These are phyloP conservation scores for Margarornis squamiger DNA, from an alignment of 2,797 vertebrate genomes.

Conservation along the genomic window DNA sequence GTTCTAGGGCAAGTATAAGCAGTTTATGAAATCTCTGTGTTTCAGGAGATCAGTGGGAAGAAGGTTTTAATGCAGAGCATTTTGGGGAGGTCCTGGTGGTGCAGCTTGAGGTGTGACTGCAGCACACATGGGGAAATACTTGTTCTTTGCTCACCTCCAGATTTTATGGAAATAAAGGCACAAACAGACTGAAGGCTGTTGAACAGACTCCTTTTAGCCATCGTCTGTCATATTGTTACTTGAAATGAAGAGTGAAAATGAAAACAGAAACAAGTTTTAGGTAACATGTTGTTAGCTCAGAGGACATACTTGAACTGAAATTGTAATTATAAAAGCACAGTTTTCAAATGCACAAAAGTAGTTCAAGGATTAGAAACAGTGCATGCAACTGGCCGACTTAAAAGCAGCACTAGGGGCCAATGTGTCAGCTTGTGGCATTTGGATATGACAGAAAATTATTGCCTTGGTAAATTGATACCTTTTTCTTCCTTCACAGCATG, in stretches of 20 bases:
- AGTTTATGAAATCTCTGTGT: not conserved
- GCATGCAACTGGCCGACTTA: not conserved
- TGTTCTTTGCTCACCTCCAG: not conserved
- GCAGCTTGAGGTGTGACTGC: not conserved
- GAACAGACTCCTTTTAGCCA: not conserved
- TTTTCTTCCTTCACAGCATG: not conserved
- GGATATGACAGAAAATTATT: not conserved
- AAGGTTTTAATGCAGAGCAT: not conserved
- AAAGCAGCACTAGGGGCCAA: not conserved
- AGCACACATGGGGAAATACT: not conserved
- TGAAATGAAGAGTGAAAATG: not conserved
- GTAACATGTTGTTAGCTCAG: not conserved
- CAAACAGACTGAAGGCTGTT: not conserved
- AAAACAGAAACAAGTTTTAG: not conserved
- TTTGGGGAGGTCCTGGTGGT: not conserved
- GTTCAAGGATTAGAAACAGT: not conserved
- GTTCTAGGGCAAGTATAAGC: not conserved
- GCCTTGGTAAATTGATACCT: not conserved
- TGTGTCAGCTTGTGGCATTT: not conserved
- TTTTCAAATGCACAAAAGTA: not conserved
- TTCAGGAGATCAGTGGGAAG: not conserved
- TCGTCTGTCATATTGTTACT: not conserved
- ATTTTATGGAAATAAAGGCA: not conserved
- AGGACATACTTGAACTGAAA: not conserved
- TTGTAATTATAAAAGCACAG: not conserved